Base-by-base conservation (phyloP, 1,140 invertebrate species). In the Macrocentrus cingulum region DNA sequence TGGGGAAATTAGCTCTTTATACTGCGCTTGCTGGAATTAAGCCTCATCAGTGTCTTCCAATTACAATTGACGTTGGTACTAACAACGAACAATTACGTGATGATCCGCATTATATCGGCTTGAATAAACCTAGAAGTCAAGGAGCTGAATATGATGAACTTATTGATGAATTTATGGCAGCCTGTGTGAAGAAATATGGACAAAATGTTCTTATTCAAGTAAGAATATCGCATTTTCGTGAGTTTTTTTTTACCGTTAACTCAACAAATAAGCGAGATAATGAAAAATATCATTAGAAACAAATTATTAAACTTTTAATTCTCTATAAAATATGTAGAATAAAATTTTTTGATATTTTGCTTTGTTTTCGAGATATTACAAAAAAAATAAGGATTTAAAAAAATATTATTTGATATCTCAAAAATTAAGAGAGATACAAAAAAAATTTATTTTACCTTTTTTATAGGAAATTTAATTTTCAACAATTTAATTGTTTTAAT, bases 101-200 rank as follows among this genome's bases (percentile, higher is more conserved):
- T 74, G 96, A 99, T 84, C 94, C 95, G 3, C 82, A 96, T 52
- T 99, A 99, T 76, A 95, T 98, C 69, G 97, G 97, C 44, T 75
- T 98, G 34, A 84, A 91, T 55, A 92, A 97, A 66, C 88, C 88
- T 58, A 83, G 97, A 45, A 88, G 90, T 0, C 88, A 88, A 20
- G 97, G 97, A 9, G 81, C 86, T 25, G 87, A 89, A 55, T 99
- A 99, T 77, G 96, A 99, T 74, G 91, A 91, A 36, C 90, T 99
- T 64, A 87, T 99, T 52, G 97, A 99, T 70, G 97, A 99, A 79
- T 99, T 99, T 74, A 98, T 99, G 95, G 82, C 92, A 70, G 95
- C 95, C 1, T 92, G 94, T 52, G 92, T 97, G 0, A 88, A 87
- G 75, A 88, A 93, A 78, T 97, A 94, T 70, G 91, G 91, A 50